Base-by-base conservation (phyloP, 2,113 vertebrate genomes). In the Indri indri region DNA sequence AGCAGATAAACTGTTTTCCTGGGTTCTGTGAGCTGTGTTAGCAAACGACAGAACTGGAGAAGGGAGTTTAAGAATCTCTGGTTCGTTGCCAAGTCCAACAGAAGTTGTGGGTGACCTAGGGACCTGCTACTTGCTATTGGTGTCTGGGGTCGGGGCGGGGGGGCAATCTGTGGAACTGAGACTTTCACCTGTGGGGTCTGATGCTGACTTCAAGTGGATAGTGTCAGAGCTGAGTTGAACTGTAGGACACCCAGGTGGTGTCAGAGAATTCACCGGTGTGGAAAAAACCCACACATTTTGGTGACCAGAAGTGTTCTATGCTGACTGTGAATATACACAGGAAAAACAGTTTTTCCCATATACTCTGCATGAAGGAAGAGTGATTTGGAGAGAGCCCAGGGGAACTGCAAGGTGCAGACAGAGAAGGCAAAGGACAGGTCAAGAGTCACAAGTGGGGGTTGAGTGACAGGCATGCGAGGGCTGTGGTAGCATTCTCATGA, bases 401-500 rank as follows among this genome's bases (percentile, higher is more conserved):
- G 10, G 3, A 32, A 22, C 1, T 3, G 17, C 82, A 40, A 18
- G 77, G 11, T 11, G 45, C 11, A 22, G 25, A 47, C n/a, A 8
- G 16, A 54, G 61, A 79, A 16, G 23, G 5, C 2, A 8, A 86
- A 47, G 42, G 23, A 47, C 10, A 87, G 74, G 12, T 40, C 7
- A 11, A 34, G 34, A 13, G 32, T 22, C 23, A 22, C 42, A 27
- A 23, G 47, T 2, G 6, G 63, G 47, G 4, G 18, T 0, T 74
- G 76, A 84, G 88, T 42, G 6, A 3, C 9, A 2, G 5, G 11
- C 14, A 7, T 8, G 8, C 8, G 16, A 11, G 12, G 77, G 76
- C 37, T 25, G 32, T 3, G 2, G 27, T 2, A 20, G 68, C 1
- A n/a, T 11, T 34, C 11, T 52, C 11, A 1, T 34, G 16, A 7